Conservation (phyloP, 2,797 vertebrate species). For the Numenius phaeopus region DNA sequence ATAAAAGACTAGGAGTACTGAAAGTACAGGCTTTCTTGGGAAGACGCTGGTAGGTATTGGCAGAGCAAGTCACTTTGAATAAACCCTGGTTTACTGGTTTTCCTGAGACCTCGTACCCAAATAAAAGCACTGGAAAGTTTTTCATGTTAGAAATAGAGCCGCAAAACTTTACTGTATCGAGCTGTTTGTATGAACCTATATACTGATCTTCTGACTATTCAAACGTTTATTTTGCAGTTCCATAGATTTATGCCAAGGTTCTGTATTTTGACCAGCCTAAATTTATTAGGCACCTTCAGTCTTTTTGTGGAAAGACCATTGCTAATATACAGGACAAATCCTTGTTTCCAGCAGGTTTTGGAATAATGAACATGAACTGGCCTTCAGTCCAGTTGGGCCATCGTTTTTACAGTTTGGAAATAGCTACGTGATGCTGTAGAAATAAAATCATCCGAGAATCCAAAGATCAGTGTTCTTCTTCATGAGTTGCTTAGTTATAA, state of each 20-base stretch:
- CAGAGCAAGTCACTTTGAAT: neutral
- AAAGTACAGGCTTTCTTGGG: neutral
- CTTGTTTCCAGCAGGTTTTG: neutral
- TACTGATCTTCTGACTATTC: neutral
- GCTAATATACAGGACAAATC: neutral
- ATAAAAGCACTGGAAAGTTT: neutral
- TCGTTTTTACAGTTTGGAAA: neutral
- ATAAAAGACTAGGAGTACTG: neutral
- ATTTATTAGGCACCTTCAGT: neutral
- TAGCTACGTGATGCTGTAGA: neutral
- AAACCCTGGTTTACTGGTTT: neutral
- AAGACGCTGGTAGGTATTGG: neutral
- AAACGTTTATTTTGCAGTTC: neutral
- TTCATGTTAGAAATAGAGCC: neutral
- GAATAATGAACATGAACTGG: neutral
- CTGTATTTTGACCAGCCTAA: neutral
- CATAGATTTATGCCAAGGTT: neutral
- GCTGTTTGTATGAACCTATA: neutral
- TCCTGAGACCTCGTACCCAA: neutral
- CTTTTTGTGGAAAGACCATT: neutral
- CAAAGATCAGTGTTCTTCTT: neutral
- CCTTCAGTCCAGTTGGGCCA: neutral
- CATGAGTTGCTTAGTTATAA: slow-evolving; percentile 11
- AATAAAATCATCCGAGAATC: neutral
- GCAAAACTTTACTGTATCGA: neutral